phyloP scores from a whole-genome alignment of 1,140 invertebrate species.

The Scylla paramamosain region DNA sequence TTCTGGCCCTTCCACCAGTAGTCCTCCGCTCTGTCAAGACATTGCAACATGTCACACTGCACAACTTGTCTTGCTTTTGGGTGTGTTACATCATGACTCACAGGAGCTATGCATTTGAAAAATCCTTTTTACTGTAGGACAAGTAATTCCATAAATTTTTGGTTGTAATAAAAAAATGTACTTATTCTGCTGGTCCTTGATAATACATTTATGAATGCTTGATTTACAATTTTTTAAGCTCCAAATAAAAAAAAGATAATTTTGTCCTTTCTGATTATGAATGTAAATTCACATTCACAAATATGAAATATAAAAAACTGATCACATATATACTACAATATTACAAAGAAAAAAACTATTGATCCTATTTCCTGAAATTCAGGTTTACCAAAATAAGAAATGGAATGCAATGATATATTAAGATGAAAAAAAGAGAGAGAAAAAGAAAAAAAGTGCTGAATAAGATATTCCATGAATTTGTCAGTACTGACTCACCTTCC shows the following conservation, averaged over 20 bases:
- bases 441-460: too few relatives aligned
- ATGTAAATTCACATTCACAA: too few relatives aligned
- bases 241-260: too few relatives aligned
- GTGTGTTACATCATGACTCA: background rate
- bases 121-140: too few relatives aligned
- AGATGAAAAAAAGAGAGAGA: too few relatives aligned
- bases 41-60: background rate
- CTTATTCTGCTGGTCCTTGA: background rate
- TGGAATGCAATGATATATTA: too few relatives aligned
- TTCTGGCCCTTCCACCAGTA: conserved; percentile 99
- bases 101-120: background rate
- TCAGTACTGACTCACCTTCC: conserved; percentile 82
- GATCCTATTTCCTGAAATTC: too few relatives aligned
- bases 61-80: background rate
- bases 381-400: too few relatives aligned
- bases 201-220: too few relatives aligned
- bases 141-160: background rate
- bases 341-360: conserved; percentile 13
- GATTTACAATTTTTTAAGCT: too few relatives aligned
- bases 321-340: conserved; percentile 42
- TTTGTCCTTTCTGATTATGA: too few relatives aligned
- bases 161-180: background rate
- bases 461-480: background rate
- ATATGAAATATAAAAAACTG: background rate
- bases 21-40: conserved; percentile 85